Evolutionary conservation across 2,888 invertebrate genomes (phyloP), one percentile per base, ranked within the genome.

Genomic region (Sinhomidia bicolor): DNA sequence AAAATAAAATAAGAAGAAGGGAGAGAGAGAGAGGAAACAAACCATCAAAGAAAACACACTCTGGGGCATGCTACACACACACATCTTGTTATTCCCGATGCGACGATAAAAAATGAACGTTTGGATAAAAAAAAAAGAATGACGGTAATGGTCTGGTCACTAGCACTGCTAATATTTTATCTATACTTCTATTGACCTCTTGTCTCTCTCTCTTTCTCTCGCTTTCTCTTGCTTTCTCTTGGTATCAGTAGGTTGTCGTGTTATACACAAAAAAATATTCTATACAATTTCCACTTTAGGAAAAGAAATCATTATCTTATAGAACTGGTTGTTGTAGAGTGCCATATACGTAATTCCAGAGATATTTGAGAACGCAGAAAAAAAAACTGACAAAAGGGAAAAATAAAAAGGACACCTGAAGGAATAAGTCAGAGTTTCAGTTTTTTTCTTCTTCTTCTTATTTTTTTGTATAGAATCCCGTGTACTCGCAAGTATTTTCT

Each of bases 31-130:
- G 36, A 68, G 65, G 60, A 87, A 82, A 87, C 87, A 87, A 87
- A 65, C 87, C 62, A 87, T 87, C 87, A 87, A 87, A 82, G 76
- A 60, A 89, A 90, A 89, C 89, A 88, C 85, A 89, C 90, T 85
- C 90, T 36, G 23, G 89, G 90, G 90, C 51, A 83, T 81, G 36
- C 36, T 74, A 20, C 68, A 41, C 29, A 41, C 29, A 29, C 26
- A 81, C 54, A 20, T 83, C 78, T 81, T 74, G 54, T 7, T 76
- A 76, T 78, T 87, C 87, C 71, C 83, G 54, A 82, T 36, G 23
- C 81, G 51, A 44, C 62, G 23, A 78, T 88, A 88, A 83, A 86
- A 88, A 83, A 83, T 83, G 82, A 78, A 83, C 23, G 54, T 41
- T 62, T n/a, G 29, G 5, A 10, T 51, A 17, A 51, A 80, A 80